Conservation (phyloP, 2,797 vertebrate genomes). For the Leptatherina wallacei region DNA sequence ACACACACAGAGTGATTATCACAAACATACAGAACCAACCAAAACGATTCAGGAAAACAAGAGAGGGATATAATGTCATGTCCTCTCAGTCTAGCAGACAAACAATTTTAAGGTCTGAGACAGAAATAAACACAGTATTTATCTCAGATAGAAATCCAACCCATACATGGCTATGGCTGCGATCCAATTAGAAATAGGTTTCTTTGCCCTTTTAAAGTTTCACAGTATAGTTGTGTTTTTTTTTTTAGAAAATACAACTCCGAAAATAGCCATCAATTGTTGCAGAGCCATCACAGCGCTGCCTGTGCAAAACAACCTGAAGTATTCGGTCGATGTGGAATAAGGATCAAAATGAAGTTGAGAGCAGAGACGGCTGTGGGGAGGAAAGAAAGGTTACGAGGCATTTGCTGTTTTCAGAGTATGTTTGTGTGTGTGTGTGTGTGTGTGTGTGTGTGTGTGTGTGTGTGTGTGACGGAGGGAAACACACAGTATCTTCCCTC, state of each 20-base stretch:
- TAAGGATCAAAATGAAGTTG: conserved; percentile 43
- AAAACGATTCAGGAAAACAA: conserved; percentile 16
- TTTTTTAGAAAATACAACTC: conserved; percentile 33
- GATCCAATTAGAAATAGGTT: conserved; percentile 48
- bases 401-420: conserved; percentile 41
- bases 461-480: not conserved
- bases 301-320: conserved; percentile 46
- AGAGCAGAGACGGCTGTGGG: conserved; percentile 30
- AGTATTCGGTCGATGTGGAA: conserved; percentile 41
- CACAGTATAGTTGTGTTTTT: conserved; percentile 58
- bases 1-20: no score
- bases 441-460: conserved; percentile 34
- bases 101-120: conserved; percentile 26
- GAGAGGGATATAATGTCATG: conserved; percentile 18
- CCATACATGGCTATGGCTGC: conserved; percentile 23
- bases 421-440: no score
- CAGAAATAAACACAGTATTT: conserved; percentile 11
- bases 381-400: conserved; percentile 26
- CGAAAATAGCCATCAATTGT: conserved; percentile 59
- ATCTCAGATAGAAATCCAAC: conserved; percentile 44
- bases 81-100: conserved; percentile 8
- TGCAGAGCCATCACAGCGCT: conserved; percentile 62
- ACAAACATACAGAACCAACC: not conserved
- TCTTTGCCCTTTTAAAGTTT: conserved; percentile 56
- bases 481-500: conserved; percentile 14